A percentile compares a stretch with the other conserved stretches of the same genome.
phyloP scores from a whole-genome alignment of 2,797 vertebrate species.

The Oreortyx pictus region DNA sequence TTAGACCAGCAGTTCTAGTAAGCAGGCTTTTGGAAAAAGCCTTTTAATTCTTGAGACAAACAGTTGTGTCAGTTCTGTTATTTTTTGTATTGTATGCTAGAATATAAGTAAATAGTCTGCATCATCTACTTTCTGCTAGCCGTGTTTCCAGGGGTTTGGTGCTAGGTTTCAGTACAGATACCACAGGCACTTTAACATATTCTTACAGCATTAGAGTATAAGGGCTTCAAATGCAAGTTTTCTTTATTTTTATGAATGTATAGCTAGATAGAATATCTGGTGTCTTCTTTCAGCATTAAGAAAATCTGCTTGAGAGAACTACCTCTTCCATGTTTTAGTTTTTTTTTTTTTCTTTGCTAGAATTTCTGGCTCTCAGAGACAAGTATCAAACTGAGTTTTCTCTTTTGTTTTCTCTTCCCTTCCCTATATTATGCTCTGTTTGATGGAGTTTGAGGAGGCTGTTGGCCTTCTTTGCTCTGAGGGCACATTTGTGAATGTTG shows the following conservation, averaged over 20 bases:
- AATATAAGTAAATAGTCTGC: not conserved
- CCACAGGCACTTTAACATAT: not conserved
- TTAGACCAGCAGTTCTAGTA: not conserved
- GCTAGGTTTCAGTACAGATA: not conserved
- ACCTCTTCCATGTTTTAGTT: not conserved
- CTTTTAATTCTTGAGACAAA: not conserved
- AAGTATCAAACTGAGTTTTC: not conserved
- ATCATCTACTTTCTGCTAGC: not conserved
- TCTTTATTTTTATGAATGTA: not conserved
- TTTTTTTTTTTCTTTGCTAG: not conserved
- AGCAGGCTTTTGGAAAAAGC: not conserved
- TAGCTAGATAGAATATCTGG: not conserved
- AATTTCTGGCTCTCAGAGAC: not conserved
- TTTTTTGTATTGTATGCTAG: not conserved
- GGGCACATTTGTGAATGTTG: fast-evolving
- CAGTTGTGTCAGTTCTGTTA: not conserved
- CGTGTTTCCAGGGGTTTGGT: not conserved
- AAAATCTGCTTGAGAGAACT: not conserved
- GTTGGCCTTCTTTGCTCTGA: not conserved
- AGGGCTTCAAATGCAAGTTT: not conserved
- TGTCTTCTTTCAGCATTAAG: not conserved
- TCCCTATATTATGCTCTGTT: not conserved
- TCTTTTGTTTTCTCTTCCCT: not conserved
- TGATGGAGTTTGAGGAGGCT: not conserved
- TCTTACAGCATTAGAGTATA: not conserved